These are phyloP conservation scores for Luffia ferchaultella DNA, from an alignment of 2,888 invertebrate species.

Conservation along the genomic window DNA sequence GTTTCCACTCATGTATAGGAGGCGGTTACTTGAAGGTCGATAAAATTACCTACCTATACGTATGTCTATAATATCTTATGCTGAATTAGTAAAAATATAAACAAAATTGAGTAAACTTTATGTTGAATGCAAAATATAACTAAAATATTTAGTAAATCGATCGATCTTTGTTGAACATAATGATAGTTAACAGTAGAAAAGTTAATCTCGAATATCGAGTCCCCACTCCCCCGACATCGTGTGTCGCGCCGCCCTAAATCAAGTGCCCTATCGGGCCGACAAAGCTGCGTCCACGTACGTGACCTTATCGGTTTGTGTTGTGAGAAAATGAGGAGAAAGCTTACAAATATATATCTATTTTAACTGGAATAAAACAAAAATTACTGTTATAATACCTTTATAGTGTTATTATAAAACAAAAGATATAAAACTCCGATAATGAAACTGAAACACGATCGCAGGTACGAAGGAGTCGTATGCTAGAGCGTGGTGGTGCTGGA, in stretches of 20 bases:
- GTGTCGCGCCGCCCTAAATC: constrained; percentile 56
- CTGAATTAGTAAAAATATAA: background rate
- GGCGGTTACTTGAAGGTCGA: too few species aligned
- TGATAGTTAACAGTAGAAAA: constrained; percentile 40
- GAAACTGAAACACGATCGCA: too few species aligned
- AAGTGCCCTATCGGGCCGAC: constrained; percentile 17
- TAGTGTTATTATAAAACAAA: too few species aligned
- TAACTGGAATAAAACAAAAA: too few species aligned
- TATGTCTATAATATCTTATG: too few species aligned
- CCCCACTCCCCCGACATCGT: constrained; percentile 14
- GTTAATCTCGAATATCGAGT: constrained; percentile 35
- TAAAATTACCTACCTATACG: too few species aligned
- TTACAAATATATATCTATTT: too few species aligned
- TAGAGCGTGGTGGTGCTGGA: too few species aligned
- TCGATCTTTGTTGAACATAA: background rate
- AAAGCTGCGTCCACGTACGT: background rate
- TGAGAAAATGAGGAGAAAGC: background rate
- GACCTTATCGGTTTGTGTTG: background rate
- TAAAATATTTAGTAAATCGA: background rate
- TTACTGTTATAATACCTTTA: too few species aligned
- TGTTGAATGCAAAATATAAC: background rate
- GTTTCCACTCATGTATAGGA: too few species aligned
- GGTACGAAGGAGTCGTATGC: too few species aligned
- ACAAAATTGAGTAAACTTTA: background rate
- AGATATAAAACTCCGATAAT: too few species aligned